Evolutionary conservation across 2,797 vertebrate species (phyloP), one percentile per base, ranked within the genome.

Genomic region (Epinephelus malabaricus): DNA sequence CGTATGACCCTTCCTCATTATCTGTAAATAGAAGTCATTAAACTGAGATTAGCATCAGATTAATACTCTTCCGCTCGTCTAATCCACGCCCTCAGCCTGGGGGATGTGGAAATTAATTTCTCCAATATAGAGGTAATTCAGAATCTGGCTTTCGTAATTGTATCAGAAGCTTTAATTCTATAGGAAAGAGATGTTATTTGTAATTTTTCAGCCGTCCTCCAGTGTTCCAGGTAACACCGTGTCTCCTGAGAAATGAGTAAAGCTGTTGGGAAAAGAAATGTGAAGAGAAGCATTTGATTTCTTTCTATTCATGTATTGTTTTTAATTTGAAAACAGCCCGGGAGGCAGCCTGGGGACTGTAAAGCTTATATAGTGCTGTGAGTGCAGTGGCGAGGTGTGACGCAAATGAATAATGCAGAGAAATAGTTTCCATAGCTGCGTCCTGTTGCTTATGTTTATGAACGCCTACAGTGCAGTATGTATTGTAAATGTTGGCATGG

Each of bases 31-130:
- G 81, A 86, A 87, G 76, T 84, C 82, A 90, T 92, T 94, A 82
- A 88, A 85, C 56, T 79, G 67, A 92, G 89, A 93, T 92, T 86
- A 88, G 54, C 70, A 90, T 91, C 88, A 91, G 85, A 91, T 94
- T 77, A 88, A 88, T 81, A 74, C 70, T 81, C 75, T 63, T 71
- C 76, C 25, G 7, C 56, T 14, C 46, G 43, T 79, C 50, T 82
- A 83, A 86, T 90, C 78, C 85, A 47, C 6, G 7, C 78, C 76
- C 45, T 82, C 75, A 72, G 77, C 73, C 62, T 66, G 6, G 73
- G 74, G 59, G 82, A 82, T 73, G 65, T 85, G 72, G 64, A 79
- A 91, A 92, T 90, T 30, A 53, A 87, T 88, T 86, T 73, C 1
- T 63, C 10, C 53, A 79, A 27, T 69, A 46, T 66, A 17, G 67